phyloP scores from a whole-genome alignment of 2,888 invertebrate genomes.

The Diarsia brunnea region DNA sequence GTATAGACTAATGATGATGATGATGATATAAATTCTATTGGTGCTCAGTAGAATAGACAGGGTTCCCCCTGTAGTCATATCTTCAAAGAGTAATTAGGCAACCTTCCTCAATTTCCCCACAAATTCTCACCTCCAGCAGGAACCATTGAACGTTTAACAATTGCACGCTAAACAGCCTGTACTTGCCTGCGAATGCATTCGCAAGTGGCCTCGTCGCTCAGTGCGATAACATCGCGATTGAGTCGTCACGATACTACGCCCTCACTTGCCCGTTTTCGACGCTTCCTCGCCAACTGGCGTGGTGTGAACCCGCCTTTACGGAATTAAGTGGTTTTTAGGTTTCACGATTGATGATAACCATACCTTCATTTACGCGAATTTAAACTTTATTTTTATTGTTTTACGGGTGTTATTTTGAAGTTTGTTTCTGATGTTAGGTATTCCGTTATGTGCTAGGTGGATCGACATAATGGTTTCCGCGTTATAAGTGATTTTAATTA shows the following conservation, averaged over 20 bases:
- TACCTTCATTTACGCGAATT: slow-evolving; percentile 47
- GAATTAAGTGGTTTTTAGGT: slow-evolving; percentile 68
- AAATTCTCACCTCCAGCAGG: slow-evolving; percentile 27
- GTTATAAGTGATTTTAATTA: slow-evolving; percentile 61
- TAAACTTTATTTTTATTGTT: slow-evolving; percentile 44
- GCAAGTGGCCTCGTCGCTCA: slow-evolving; percentile 61
- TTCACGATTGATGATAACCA: slow-evolving; percentile 59
- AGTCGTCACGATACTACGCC: slow-evolving; percentile 68
- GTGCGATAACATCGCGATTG: slow-evolving; percentile 71
- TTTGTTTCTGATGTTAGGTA: slow-evolving; percentile 24
- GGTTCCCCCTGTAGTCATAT: neutral
- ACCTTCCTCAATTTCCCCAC: neutral
- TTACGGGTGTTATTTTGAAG: slow-evolving; percentile 39
- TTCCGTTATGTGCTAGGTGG: slow-evolving; percentile 38
- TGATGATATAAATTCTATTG: too few relatives aligned
- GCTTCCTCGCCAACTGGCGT: slow-evolving; percentile 54
- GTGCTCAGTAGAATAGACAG: neutral
- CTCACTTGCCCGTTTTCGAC: slow-evolving; percentile 59
- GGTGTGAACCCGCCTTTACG: slow-evolving; percentile 67
- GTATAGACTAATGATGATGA: too few relatives aligned
- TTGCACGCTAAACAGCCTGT: slow-evolving; percentile 57
- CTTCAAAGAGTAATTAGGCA: slow-evolving; percentile 7
- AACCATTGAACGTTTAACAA: slow-evolving; percentile 51
- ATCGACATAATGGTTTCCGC: slow-evolving; percentile 57
- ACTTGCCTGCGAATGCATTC: slow-evolving; percentile 57